phyloP scores from a whole-genome alignment of 2,113 vertebrate species.

The Mionectes macconnelli region DNA sequence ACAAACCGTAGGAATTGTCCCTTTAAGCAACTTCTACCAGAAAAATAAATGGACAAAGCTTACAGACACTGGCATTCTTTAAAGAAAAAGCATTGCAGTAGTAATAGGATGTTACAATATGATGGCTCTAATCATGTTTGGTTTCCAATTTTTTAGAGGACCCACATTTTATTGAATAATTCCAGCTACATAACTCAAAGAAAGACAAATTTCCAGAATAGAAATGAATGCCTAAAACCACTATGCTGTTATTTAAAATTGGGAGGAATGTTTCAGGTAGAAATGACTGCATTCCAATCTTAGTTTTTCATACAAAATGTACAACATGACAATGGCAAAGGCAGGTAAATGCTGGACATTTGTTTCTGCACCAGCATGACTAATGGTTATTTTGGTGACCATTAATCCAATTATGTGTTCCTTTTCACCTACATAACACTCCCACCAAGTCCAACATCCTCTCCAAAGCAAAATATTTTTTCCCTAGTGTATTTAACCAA shows the following conservation, averaged over 20 bases:
- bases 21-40: background rate
- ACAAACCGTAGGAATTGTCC: background rate
- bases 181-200: background rate
- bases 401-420: background rate
- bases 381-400: background rate
- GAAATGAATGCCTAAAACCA: background rate
- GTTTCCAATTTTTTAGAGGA: background rate
- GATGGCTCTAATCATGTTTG: background rate
- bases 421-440: background rate
- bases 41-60: background rate
- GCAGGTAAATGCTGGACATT: background rate
- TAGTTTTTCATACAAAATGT: background rate
- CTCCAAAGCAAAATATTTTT: background rate
- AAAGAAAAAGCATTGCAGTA: background rate
- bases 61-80: background rate
- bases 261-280: background rate
- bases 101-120: background rate
- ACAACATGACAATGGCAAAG: background rate
- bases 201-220: background rate
- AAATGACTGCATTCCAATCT: background rate
- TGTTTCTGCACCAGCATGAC: background rate
- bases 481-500: background rate
- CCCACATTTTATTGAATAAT: background rate
- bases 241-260: background rate
- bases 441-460: background rate